Percentiles rank a stretch among this genome's conserved stretches.
Evolutionary conservation across 1,140 invertebrate genomes (phyloP).

Genomic region (Drosophila setifemur): DNA sequence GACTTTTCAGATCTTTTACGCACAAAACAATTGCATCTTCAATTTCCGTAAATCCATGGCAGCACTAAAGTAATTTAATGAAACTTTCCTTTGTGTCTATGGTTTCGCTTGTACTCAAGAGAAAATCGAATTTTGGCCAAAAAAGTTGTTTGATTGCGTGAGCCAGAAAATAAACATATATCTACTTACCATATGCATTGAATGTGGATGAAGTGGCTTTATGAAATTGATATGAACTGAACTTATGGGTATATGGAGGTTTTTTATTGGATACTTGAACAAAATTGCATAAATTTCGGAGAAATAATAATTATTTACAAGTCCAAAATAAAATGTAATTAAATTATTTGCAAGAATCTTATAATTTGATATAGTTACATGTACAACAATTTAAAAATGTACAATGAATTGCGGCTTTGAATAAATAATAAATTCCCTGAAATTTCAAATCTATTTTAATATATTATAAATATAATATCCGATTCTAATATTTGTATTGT

Average conservation of each 20-base stretch:
- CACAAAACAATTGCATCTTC: slow-evolving; percentile 15
- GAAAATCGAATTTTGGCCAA: slow-evolving; percentile 3
- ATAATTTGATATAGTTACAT: too few relatives aligned
- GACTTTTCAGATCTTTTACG: slow-evolving; percentile 39
- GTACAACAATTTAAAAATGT: too few relatives aligned
- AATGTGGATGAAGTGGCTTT: slow-evolving; percentile 5
- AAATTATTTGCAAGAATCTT: too few relatives aligned
- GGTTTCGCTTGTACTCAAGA: neutral
- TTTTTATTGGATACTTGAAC: too few relatives aligned
- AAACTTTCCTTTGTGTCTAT: slow-evolving; percentile 29
- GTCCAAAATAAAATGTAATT: too few relatives aligned
- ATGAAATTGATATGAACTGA: slow-evolving; percentile 14
- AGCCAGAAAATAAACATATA: slow-evolving; percentile 49
- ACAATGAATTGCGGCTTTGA: too few relatives aligned
- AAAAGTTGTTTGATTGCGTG: slow-evolving; percentile 25
- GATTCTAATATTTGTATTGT: neutral
- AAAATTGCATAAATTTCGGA: too few relatives aligned
- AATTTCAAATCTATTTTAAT: too few relatives aligned
- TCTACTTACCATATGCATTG: slow-evolving; percentile 37
- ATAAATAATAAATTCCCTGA: too few relatives aligned
- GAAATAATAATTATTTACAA: too few relatives aligned
- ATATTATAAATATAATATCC: too few relatives aligned
- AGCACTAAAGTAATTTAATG: slow-evolving; percentile 24
- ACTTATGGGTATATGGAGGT: neutral
- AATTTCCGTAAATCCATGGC: slow-evolving; percentile 25